Evolutionary conservation across 2,113 vertebrate genomes (phyloP).

Genomic region (Coregonus clupeaformis): DNA sequence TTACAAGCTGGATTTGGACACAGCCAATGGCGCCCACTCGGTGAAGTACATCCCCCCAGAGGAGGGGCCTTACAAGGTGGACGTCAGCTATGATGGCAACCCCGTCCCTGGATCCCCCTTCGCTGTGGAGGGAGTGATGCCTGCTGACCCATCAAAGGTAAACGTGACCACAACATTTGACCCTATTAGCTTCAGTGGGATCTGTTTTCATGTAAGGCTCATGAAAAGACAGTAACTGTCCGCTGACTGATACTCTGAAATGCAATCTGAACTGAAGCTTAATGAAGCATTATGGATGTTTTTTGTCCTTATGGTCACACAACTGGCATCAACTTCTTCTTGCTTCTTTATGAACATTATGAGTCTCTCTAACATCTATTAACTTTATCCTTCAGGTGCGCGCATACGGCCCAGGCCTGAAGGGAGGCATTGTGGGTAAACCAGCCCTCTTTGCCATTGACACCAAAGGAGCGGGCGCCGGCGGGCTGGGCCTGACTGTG

Average conservation of each 20-base stretch:
- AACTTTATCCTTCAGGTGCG: conserved; percentile 73
- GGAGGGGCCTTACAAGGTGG: conserved; percentile 91
- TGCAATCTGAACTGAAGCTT: no score
- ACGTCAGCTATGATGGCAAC: conserved; percentile 89
- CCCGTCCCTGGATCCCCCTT: conserved; percentile 91
- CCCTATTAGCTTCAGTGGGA: no score
- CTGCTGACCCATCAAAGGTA: conserved; percentile 92
- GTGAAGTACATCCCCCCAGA: conserved; percentile 89
- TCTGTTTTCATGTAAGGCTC: no score
- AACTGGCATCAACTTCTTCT: no score
- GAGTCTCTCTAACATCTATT: not conserved
- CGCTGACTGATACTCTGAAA: no score
- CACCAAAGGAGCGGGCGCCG: conserved; percentile 87
- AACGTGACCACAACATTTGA: conserved; percentile 15
- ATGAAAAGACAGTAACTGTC: no score
- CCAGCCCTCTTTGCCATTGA: conserved; percentile 89
- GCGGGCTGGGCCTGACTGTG: conserved; percentile 86
- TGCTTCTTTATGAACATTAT: not conserved
- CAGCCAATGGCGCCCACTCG: conserved; percentile 74
- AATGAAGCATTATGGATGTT: conserved; percentile 52
- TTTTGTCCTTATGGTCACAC: no score
- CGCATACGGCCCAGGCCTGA: conserved; percentile 86
- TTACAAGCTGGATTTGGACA: conserved; percentile 85
- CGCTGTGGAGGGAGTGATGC: conserved; percentile 86
- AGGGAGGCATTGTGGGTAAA: conserved; percentile 83